Evolutionary conservation across 2,888 invertebrate species (phyloP).

Genomic region (Callimorpha dominula): DNA sequence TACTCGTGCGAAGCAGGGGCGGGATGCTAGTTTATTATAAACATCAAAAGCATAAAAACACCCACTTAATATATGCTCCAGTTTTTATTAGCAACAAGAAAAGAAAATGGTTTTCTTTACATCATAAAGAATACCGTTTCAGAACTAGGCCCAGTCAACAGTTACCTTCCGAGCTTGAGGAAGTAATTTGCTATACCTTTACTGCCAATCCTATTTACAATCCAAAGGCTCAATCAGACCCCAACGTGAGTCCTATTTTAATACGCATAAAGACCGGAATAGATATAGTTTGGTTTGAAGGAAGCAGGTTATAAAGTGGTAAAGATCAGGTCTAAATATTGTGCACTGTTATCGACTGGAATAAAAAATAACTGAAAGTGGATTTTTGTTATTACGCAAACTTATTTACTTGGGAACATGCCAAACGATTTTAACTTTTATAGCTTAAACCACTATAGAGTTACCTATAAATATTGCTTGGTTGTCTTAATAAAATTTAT

Average conservation of each 20-base stretch:
- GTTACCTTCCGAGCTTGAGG: conserved; percentile 51
- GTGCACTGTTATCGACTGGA: conserved; percentile 67
- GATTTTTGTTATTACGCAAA: conserved; percentile 72
- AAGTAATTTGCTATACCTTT: conserved; percentile 54
- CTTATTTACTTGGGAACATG: conserved; percentile 61
- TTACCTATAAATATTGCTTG: conserved; percentile 57
- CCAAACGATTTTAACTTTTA: conserved; percentile 67
- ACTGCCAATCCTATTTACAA: conserved; percentile 10
- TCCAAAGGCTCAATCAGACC: background rate
- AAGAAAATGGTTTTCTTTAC: too few species aligned
- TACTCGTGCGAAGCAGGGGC: too few species aligned
- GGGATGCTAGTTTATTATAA: too few species aligned
- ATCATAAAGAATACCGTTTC: too few species aligned
- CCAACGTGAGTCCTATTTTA: conserved; percentile 18
- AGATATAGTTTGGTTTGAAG: background rate
- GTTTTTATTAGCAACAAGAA: too few species aligned
- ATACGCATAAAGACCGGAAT: background rate
- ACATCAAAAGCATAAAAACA: too few species aligned
- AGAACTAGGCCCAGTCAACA: conserved; percentile 55
- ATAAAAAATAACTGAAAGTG: conserved; percentile 74
- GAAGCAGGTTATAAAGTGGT: conserved; percentile 27
- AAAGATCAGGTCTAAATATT: conserved; percentile 54
- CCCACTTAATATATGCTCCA: too few species aligned
- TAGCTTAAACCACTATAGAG: conserved; percentile 41
- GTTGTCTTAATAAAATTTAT: conserved; percentile 56